Evolutionary conservation across 2,888 invertebrate species (phyloP).

Genomic region (Diaprepes abbreviatus): DNA sequence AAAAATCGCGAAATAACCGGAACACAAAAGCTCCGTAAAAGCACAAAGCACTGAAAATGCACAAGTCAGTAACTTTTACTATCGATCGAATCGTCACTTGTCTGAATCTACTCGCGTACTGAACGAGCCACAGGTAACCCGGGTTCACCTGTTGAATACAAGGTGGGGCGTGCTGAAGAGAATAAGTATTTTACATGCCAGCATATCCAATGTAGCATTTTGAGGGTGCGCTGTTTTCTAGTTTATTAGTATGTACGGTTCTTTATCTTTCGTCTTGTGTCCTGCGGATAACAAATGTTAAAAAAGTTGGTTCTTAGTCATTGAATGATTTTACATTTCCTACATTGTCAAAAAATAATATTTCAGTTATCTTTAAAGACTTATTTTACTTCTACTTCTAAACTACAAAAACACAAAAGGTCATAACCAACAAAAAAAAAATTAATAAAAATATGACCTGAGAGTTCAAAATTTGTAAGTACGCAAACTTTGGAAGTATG

Average conservation of each 20-base stretch:
- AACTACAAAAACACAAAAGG: too few relatives aligned
- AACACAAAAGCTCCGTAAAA: conserved; percentile 25
- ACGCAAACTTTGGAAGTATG: too few relatives aligned
- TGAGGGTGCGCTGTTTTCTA: conserved; percentile 16
- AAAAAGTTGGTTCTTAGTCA: too few relatives aligned
- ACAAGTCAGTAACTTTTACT: conserved; percentile 27
- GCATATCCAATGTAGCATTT: conserved; percentile 28
- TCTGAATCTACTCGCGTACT: conserved; percentile 57
- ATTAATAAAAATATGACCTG: too few relatives aligned
- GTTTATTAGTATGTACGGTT: neutral
- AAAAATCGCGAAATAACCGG: neutral
- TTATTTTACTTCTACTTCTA: too few relatives aligned
- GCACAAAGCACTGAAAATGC: conserved; percentile 41
- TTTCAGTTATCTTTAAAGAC: too few relatives aligned
- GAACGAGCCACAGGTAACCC: conserved; percentile 60
- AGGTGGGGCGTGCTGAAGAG: conserved; percentile 57
- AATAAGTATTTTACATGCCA: conserved; percentile 29
- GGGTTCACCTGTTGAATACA: conserved; percentile 63
- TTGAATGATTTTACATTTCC: too few relatives aligned
- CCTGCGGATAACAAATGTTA: too few relatives aligned
- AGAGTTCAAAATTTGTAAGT: too few relatives aligned
- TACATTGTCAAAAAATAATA: too few relatives aligned
- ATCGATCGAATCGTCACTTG: conserved; percentile 39
- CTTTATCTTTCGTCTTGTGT: too few relatives aligned
- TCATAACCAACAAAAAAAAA: too few relatives aligned